Evolutionary conservation across 2,888 invertebrate genomes (phyloP), one percentile per base, ranked within the genome.

Genomic region (Syritta pipiens): DNA sequence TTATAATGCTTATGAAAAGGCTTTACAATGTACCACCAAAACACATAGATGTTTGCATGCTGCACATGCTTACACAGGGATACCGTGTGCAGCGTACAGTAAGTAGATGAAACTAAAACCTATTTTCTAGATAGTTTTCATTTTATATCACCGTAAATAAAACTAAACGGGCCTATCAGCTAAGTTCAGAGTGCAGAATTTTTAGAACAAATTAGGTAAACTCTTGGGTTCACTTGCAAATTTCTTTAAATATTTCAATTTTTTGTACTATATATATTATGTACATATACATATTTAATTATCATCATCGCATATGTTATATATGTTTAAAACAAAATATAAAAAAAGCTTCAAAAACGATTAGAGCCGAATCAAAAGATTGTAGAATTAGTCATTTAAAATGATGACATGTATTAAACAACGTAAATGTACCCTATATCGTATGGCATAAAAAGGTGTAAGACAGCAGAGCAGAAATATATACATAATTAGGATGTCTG

Each of bases 1-100:
- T 72, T 89, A 87, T 82, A 87, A 89, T 87, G 91, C 89, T 14
- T 88, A 88, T 55, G 94, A 94, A 83, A 95, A 95, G 86, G 94
- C 95, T 1, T 91, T 94, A 81, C 91, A 94, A 69, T 97, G 97
- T 86, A 95, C 95, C 9, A 94, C 94, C 83, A 94, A 94, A 85
- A 97, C 97, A 1, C 96, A 97, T 86, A 91, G 96, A 82, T 97
- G 97, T 89, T 93, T 94, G 86, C 97, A 97, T 86, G 96, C 96
- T 1, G 93, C 96, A 6, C 96, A 97, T 87, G 96, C 97, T 20
- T 97, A 97, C 86, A 96, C 96, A 2, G 89, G 89, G 17, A 89
- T 96, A 62, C 97, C 97, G 1, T 95, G 95, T 87, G 95, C 95
- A 32, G 95, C 95, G 35, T 96, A 95, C 88, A 92, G 95, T 96